phyloP scores from a whole-genome alignment of 1,140 invertebrate species.

The Cotesia vestalis region DNA sequence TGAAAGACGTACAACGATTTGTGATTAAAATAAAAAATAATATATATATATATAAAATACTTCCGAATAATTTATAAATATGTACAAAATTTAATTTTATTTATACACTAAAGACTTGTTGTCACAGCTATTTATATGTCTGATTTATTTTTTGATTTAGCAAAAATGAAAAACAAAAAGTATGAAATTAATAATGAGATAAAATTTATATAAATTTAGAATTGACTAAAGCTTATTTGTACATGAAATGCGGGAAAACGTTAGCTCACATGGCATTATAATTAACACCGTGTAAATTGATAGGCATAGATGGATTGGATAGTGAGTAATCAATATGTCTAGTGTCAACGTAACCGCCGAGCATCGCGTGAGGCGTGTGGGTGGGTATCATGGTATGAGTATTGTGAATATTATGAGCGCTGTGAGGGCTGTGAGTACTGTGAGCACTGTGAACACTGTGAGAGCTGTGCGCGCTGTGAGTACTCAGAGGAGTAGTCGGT shows the following conservation, averaged over 20 bases:
- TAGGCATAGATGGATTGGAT: conserved; percentile 66
- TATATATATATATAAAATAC: too few species aligned
- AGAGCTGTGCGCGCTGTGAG: too few species aligned
- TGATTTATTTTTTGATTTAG: too few species aligned
- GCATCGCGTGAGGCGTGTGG: conserved; percentile 57
- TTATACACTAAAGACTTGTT: too few species aligned
- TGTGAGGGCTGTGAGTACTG: conserved; percentile 45
- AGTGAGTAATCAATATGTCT: conserved; percentile 59
- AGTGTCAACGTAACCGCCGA: conserved; percentile 55
- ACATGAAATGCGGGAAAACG: conserved; percentile 30
- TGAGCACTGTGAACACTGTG: conserved; percentile 62
- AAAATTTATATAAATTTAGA: neutral
- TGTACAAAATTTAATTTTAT: too few species aligned
- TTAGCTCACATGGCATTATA: conserved; percentile 75
- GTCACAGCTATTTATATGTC: too few species aligned
- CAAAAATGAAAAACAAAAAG: neutral
- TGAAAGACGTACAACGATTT: neutral
- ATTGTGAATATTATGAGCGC: conserved; percentile 59
- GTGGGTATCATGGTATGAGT: conserved; percentile 61
- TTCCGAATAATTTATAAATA: too few species aligned
- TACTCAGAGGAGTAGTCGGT: conserved; percentile 56
- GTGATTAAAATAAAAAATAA: too few species aligned
- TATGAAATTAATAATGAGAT: neutral
- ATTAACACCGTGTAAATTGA: conserved; percentile 77
- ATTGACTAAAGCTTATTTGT: conserved; percentile 32